Conservation (phyloP, 2,888 invertebrate genomes). For the Scaptomyza tumidula region DNA sequence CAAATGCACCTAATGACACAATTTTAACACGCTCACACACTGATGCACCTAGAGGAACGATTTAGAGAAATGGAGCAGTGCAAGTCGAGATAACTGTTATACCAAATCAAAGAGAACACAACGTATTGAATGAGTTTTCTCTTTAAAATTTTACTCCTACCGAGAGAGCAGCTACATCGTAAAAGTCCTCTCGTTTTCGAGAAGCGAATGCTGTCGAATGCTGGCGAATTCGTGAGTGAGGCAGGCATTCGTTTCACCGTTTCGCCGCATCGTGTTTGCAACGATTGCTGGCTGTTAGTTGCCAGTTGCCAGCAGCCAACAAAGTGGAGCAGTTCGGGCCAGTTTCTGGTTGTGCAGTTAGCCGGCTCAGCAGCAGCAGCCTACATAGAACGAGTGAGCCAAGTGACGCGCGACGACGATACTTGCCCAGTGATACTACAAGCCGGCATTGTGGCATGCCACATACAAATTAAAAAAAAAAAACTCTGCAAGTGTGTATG, state of each 20-base stretch:
- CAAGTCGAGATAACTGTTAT: conserved; percentile 44
- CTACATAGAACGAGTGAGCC: conserved; percentile 21
- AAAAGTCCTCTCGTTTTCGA: conserved; percentile 28
- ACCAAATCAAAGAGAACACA: conserved; percentile 37
- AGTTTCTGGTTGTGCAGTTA: conserved; percentile 38
- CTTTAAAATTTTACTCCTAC: conserved; percentile 3
- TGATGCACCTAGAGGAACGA: conserved; percentile 5
- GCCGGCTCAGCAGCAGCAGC: conserved; percentile 48
- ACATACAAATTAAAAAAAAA: not conserved
- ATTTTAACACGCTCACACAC: conserved; percentile 54
- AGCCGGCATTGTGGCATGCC: conserved; percentile 32
- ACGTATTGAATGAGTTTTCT: conserved; percentile 37
- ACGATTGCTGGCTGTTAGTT: conserved; percentile 41
- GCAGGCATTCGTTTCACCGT: conserved; percentile 27
- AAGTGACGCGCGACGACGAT: conserved; percentile 27
- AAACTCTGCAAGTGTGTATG: not conserved
- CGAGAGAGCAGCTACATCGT: conserved; percentile 21
- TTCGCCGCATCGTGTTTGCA: conserved; percentile 38
- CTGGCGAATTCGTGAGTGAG: conserved; percentile 29
- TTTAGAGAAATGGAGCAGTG: conserved; percentile 15
- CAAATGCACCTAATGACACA: conserved; percentile 80
- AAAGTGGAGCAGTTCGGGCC: conserved; percentile 71
- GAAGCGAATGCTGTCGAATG: conserved; percentile 10
- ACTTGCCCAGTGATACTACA: conserved; percentile 11
- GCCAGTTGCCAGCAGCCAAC: conserved; percentile 71